phyloP scores from a whole-genome alignment of 2,797 vertebrate species.

The Anas georgica region DNA sequence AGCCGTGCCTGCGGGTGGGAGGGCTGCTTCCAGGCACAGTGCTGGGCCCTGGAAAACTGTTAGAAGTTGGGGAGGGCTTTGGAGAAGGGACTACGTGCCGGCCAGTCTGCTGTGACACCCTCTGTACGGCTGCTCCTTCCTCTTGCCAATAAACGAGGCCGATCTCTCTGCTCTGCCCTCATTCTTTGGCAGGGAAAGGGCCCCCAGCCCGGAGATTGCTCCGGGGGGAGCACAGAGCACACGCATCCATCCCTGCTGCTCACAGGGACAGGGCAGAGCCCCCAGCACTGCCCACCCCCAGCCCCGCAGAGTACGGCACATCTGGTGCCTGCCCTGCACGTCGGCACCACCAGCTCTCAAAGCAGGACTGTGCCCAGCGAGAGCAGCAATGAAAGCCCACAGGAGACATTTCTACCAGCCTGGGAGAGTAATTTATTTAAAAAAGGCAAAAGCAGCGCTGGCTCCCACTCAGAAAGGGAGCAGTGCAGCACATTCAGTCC shows the following conservation, averaged over 20 bases:
- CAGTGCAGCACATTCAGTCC: not conserved
- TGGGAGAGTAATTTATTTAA: constrained; percentile 49
- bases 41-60: accelerated
- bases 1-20: not conserved
- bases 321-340: accelerated
- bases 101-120: accelerated
- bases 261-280: not conserved
- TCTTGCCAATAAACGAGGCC: not conserved
- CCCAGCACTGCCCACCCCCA: not conserved
- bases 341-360: not conserved
- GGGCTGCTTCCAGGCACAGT: not conserved
- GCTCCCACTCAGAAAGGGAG: not conserved
- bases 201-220: not conserved
- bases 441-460: not conserved
- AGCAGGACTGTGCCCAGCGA: not conserved
- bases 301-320: accelerated
- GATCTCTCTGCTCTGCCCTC: not conserved
- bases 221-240: accelerated
- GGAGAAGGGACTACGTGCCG: accelerated
- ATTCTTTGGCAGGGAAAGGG: not conserved
- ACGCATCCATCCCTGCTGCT: not conserved
- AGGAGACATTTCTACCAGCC: not conserved
- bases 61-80: not conserved
- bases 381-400: not conserved
- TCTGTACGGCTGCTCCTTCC: not conserved